Percentiles rank a stretch among this genome's conserved stretches.
Conservation (phyloP, 2,797 vertebrate species). For the Botia kubotai region DNA sequence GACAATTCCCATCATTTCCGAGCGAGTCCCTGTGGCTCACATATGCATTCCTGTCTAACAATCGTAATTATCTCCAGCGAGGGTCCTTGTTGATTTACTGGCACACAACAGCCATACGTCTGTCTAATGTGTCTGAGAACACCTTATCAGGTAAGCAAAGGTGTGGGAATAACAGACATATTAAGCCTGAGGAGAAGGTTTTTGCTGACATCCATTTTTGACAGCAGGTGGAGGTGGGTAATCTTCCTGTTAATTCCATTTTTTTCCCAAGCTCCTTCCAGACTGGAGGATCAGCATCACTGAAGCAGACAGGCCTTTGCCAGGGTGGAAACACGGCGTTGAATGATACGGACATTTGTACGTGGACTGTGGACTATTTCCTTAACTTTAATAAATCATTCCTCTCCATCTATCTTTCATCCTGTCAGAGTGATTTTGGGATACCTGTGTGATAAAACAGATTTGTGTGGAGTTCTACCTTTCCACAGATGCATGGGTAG, state of each 20-base stretch:
- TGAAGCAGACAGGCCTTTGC: conserved; percentile 11
- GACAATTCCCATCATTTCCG: conserved; percentile 36
- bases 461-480: conserved; percentile 41
- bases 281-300: not conserved
- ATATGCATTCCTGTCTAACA: conserved; percentile 53
- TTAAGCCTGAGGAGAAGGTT: conserved; percentile 5
- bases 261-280: not conserved
- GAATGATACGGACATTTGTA: conserved; percentile 44
- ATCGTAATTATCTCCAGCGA: conserved; percentile 57
- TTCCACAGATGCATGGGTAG: conserved; percentile 59
- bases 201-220: conserved; percentile 32
- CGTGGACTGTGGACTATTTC: conserved; percentile 25
- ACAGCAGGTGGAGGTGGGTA: conserved; percentile 31
- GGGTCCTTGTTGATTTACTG: conserved; percentile 50
- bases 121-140: conserved; percentile 1
- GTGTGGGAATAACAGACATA: not conserved
- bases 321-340: not conserved
- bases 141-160: conserved; percentile 11
- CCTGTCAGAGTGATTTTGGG: conserved; percentile 62
- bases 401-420: conserved; percentile 35
- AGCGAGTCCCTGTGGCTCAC: conserved; percentile 41
- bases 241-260: conserved; percentile 34
- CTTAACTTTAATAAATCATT: conserved; percentile 63
- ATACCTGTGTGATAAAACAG: conserved; percentile 58
- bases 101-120: conserved; percentile 30